Evolutionary conservation across 2,113 vertebrate species (phyloP).

Genomic region (Mustelus asterias): DNA sequence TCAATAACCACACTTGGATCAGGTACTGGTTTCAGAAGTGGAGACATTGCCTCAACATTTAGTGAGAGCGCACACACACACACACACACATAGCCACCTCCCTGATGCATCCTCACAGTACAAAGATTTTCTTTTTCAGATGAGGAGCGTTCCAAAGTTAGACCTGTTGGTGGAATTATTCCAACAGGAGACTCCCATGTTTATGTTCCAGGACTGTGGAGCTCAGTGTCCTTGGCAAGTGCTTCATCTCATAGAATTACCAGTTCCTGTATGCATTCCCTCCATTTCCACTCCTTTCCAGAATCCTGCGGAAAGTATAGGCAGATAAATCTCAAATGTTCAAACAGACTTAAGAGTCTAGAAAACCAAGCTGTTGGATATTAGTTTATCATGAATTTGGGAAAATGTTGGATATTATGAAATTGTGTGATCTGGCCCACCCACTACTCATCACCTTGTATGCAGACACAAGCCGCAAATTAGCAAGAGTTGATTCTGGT

Average conservation of each 20-base stretch:
- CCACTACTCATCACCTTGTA: background rate
- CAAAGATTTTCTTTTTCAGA: slow-evolving; percentile 25
- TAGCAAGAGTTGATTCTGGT: background rate
- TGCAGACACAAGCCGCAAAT: background rate
- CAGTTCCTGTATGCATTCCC: slow-evolving; percentile 2
- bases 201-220: background rate
- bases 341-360: background rate
- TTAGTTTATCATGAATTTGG: too few species aligned
- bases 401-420: background rate
- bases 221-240: background rate
- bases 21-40: background rate
- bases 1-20: background rate
- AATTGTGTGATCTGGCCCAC: background rate
- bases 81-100: background rate
- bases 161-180: background rate
- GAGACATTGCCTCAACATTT: background rate
- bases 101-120: background rate
- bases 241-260: background rate
- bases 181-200: slow-evolving; percentile 17
- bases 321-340: slow-evolving; percentile 17
- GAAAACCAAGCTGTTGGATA: slow-evolving; percentile 8
- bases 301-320: slow-evolving; percentile 23
- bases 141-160: background rate
- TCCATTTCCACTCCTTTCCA: background rate
- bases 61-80: background rate